These are phyloP conservation scores for Antrozous pallidus DNA, from an alignment of 2,797 vertebrate species.

Conservation along the genomic window DNA sequence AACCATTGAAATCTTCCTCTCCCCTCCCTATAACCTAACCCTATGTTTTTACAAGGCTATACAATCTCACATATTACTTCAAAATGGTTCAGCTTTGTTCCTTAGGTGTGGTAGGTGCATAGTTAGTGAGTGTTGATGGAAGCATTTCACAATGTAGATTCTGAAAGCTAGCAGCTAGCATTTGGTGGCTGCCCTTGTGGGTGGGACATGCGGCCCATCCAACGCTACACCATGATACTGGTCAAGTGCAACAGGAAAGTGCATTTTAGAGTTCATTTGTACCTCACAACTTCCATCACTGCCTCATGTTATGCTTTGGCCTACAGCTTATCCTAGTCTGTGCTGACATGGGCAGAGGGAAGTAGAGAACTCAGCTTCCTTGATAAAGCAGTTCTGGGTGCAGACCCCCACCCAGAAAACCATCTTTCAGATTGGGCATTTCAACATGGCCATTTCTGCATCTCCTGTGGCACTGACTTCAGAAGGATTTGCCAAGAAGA, in stretches of 20 bases:
- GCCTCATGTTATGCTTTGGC: background rate
- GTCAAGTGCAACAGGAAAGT: background rate
- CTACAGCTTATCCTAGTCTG: background rate
- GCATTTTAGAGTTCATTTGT: background rate
- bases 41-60: background rate
- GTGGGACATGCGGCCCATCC: background rate
- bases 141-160: background rate
- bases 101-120: background rate
- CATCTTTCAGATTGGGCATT: background rate
- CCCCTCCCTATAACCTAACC: background rate
- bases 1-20: background rate
- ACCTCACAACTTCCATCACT: background rate
- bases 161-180: background rate
- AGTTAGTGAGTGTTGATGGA: background rate
- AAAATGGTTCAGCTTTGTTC: slow-evolving; percentile 23
- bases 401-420: background rate
- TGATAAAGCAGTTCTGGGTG: background rate
- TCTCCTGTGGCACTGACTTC: background rate
- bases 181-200: background rate
- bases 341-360: background rate
- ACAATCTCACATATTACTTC: background rate
- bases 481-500: background rate
- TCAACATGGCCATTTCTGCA: background rate
- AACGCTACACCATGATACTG: background rate
- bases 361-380: background rate